Evolutionary conservation across 2,888 invertebrate genomes (phyloP).

Genomic region (Miltochrista miniata): DNA sequence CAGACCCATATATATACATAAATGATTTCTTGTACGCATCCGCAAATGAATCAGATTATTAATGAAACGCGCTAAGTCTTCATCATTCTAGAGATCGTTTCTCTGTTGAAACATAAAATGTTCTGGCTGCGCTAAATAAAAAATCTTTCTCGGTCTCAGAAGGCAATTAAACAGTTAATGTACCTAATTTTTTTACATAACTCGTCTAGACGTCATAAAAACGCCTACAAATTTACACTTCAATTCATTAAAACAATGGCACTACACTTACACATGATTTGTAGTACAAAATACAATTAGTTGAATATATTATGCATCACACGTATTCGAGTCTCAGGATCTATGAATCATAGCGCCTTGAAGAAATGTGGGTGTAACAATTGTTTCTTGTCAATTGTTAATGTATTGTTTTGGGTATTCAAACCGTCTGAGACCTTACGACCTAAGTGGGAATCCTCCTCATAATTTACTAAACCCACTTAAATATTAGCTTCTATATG

Average conservation of each 20-base stretch:
- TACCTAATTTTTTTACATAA: no score
- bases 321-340: constrained; percentile 35
- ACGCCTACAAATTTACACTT: constrained; percentile 1
- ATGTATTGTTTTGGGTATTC: constrained; percentile 9
- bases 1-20: no score
- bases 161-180: no score
- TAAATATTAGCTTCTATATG: no score
- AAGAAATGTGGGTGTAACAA: constrained; percentile 66
- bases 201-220: neutral
- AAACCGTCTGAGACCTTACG: neutral
- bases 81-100: no score
- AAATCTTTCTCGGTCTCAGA: no score
- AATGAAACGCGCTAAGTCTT: no score
- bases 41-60: no score
- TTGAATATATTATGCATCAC: constrained; percentile 27
- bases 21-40: no score
- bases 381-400: constrained; percentile 35
- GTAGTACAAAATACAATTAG: constrained; percentile 8
- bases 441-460: neutral
- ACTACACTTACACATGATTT: neutral
- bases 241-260: constrained; percentile 10
- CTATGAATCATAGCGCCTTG: constrained; percentile 66
- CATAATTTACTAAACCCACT: no score
- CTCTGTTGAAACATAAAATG: no score
- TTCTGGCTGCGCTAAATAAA: no score